phyloP scores from a whole-genome alignment of 2,888 invertebrate genomes.

The Drosophila suboccidentalis region DNA sequence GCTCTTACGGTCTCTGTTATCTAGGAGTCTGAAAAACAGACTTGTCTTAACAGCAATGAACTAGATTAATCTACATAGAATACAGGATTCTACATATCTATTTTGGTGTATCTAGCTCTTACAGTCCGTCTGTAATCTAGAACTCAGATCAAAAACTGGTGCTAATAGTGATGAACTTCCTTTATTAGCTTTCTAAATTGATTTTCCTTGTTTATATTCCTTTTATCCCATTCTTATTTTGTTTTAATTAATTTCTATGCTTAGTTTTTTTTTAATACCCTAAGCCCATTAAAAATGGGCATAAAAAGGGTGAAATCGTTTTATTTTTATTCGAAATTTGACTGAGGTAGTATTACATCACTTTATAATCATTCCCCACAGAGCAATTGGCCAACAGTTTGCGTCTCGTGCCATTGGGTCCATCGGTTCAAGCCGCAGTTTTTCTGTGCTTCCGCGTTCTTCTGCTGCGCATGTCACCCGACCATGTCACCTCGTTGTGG shows the following conservation, averaged over 20 bases:
- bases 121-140: too few relatives aligned
- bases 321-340: too few relatives aligned
- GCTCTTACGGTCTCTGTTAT: too few relatives aligned
- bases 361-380: slow-evolving; percentile 78
- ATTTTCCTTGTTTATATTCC: background rate
- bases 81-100: too few relatives aligned
- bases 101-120: too few relatives aligned
- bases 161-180: background rate
- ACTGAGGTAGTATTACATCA: too few relatives aligned
- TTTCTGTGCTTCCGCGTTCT: slow-evolving; percentile 95
- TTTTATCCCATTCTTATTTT: too few relatives aligned
- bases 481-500: slow-evolving; percentile 95
- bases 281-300: too few relatives aligned
- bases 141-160: too few relatives aligned
- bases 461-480: slow-evolving; percentile 92
- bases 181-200: background rate
- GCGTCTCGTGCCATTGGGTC: slow-evolving; percentile 90
- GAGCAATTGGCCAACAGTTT: slow-evolving; percentile 95
- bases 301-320: background rate
- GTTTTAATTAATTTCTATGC: too few relatives aligned
- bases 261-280: background rate
- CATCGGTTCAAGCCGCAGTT: slow-evolving; percentile 93
- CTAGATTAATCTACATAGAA: background rate
- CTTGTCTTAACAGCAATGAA: background rate
- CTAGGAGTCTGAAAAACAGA: background rate